Percentiles rank a stretch among this genome's conserved stretches.
phyloP scores from a whole-genome alignment of 2,888 invertebrate genomes.

The Hermodice carunculata region DNA sequence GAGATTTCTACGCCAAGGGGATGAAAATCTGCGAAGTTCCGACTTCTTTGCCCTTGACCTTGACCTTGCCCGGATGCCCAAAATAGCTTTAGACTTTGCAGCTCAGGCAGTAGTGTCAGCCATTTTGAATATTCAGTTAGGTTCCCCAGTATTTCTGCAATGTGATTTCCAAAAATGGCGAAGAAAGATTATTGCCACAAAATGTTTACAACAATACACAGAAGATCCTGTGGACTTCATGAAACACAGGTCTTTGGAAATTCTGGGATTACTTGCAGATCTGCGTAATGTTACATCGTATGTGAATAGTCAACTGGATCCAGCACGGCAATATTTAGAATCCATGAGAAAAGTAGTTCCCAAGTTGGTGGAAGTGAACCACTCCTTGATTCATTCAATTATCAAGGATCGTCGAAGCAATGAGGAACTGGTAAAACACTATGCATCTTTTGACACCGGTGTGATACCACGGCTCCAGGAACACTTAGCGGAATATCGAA shows the following conservation, averaged over 20 bases:
- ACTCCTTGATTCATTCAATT: constrained; percentile 26
- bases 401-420: constrained; percentile 29
- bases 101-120: constrained; percentile 31
- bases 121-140: constrained; percentile 29
- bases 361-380: constrained; percentile 28
- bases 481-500: constrained; percentile 26
- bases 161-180: constrained; percentile 38
- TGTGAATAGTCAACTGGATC: constrained; percentile 30
- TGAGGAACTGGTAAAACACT: constrained; percentile 22
- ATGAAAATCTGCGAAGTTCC: too few relatives aligned
- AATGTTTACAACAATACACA: constrained; percentile 22
- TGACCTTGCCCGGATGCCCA: too few relatives aligned
- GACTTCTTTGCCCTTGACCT: too few relatives aligned
- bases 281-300: constrained; percentile 24
- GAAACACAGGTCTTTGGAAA: neutral
- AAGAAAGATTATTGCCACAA: constrained; percentile 25
- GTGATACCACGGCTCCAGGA: constrained; percentile 30
- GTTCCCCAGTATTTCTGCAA: constrained; percentile 29
- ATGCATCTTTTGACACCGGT: constrained; percentile 12
- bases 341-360: constrained; percentile 26
- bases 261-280: constrained; percentile 24
- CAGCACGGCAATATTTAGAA: constrained; percentile 23
- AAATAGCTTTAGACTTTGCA: constrained; percentile 25
- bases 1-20: too few relatives aligned
- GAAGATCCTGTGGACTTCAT: constrained; percentile 31